A percentile compares a stretch with the other conserved stretches of the same genome.
Conservation (phyloP, 2,888 invertebrate genomes). For the Stenurella melanura region DNA sequence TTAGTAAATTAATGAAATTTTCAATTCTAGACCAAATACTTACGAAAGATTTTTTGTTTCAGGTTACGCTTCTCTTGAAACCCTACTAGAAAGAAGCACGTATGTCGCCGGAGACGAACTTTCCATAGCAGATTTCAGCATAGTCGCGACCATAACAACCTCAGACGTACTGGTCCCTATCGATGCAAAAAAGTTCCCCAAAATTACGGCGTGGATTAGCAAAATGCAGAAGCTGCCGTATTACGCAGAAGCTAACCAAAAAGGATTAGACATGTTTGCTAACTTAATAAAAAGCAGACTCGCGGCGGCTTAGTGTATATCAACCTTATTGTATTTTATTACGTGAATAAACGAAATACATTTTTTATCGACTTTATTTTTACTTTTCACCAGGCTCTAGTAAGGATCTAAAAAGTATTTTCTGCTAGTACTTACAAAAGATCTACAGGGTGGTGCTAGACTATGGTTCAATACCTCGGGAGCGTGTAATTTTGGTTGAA, state of each 20-base stretch:
- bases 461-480: too few relatives aligned
- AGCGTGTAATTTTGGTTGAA: too few relatives aligned
- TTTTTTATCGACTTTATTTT: too few relatives aligned
- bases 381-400: too few relatives aligned
- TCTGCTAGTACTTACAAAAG: too few relatives aligned
- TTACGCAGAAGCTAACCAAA: conserved; percentile 51
- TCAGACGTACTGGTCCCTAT: conserved; percentile 72
- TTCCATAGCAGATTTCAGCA: conserved; percentile 73
- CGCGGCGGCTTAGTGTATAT: conserved; percentile 30
- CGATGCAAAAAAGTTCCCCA: conserved; percentile 67
- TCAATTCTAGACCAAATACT: too few relatives aligned
- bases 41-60: conserved; percentile 9
- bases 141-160: conserved; percentile 72
- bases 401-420: too few relatives aligned
- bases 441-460: too few relatives aligned
- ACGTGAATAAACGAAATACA: too few relatives aligned
- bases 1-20: too few relatives aligned
- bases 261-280: conserved; percentile 47
- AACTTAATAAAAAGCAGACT: conserved; percentile 42
- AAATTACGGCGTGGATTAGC: conserved; percentile 51
- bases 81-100: conserved; percentile 65
- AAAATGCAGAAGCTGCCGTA: conserved; percentile 52
- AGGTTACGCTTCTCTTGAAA: conserved; percentile 69
- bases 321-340: neutral
- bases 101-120: conserved; percentile 70